These are phyloP conservation scores for Eupithecia centaureata DNA, from an alignment of 2,888 invertebrate species.

Conservation along the genomic window DNA sequence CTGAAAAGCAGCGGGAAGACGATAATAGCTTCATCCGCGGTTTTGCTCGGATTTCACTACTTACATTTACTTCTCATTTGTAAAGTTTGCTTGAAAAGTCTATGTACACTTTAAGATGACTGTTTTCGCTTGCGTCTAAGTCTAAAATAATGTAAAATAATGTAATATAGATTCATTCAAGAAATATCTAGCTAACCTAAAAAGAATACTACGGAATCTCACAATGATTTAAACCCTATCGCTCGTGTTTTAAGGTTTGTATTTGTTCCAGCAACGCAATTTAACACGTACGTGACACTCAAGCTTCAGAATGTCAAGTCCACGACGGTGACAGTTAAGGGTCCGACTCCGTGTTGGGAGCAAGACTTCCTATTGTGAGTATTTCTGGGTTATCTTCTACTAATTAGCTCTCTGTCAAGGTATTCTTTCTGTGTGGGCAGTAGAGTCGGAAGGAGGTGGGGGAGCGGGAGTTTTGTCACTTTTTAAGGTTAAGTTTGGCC, in stretches of 20 bases:
- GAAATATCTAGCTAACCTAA: background rate
- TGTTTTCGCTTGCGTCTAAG: background rate
- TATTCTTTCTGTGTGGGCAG: too few species aligned
- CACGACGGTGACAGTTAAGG: conserved; percentile 98
- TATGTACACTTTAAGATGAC: background rate
- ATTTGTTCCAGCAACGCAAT: conserved; percentile 89
- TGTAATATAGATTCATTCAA: background rate
- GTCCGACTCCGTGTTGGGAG: conserved; percentile 98
- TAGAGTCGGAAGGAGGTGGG: too few species aligned
- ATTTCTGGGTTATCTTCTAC: conserved; percentile 53
- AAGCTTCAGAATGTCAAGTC: conserved; percentile 99
- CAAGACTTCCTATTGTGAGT: conserved; percentile 99
- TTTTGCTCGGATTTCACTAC: too few species aligned
- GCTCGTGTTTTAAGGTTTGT: conserved; percentile 31
- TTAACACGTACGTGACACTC: conserved; percentile 97
- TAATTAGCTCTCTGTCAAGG: conserved; percentile 4
- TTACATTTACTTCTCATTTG: background rate
- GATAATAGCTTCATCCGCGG: too few species aligned
- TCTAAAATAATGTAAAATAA: background rate
- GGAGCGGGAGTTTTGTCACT: too few species aligned
- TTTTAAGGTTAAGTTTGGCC: too few species aligned
- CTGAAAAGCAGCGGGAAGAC: too few species aligned
- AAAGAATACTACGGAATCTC: background rate
- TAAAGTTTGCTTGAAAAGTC: background rate
- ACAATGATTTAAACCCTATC: conserved; percentile 20